Evolutionary conservation across 35 echinoderm and acorn worm species (phyloP), one percentile per base, ranked within the genome.

Genomic region (Diadema setosum): DNA sequence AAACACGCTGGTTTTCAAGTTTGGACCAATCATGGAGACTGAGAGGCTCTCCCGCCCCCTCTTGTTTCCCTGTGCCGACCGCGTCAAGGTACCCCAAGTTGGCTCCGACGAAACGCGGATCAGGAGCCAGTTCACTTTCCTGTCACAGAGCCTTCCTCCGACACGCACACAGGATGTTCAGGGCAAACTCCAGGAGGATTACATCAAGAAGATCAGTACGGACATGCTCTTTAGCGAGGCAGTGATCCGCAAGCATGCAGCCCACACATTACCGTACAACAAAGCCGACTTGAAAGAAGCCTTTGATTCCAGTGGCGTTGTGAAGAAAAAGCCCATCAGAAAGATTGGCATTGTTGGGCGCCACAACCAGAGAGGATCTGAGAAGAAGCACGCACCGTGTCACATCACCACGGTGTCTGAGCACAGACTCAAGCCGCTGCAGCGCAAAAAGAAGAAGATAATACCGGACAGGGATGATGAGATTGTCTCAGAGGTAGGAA

Each of bases 81-180:
- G 87, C n/a, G 93, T 95, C 42, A 95, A 95, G 69, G 82, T 95
- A 30, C 93, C 93, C 7, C 93, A 95, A 58, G 86, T 95, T 56
- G 93, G 93, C 8, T 83, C 83, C 20, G 93, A 95, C 50, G 73
- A 78, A 44, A 20, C 73, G n/a, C 29, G 44, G 40, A n/a, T 78
- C 37, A 78, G 44, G 40, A 78, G 73, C 33, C 73, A 78, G 14
- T 78, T 78, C 73, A 41, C 73, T 41, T 42, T 78, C 73, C 73
- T 78, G 11, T 42, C 73, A 34, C 82, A 82, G 57, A 69, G 83
- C 32, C 45, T 78, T 16, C 73, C 73, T 42, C 80, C 95, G 76
- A 83, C 64, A 23, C 55, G 86, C 21, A 78, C 73, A 26, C 73
- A 78, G 8, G 73, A 78, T 44, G 73, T 36, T 2, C 73, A 91